These are phyloP conservation scores for Girardinus metallicus DNA, from an alignment of 2,797 vertebrate species.

Conservation along the genomic window DNA sequence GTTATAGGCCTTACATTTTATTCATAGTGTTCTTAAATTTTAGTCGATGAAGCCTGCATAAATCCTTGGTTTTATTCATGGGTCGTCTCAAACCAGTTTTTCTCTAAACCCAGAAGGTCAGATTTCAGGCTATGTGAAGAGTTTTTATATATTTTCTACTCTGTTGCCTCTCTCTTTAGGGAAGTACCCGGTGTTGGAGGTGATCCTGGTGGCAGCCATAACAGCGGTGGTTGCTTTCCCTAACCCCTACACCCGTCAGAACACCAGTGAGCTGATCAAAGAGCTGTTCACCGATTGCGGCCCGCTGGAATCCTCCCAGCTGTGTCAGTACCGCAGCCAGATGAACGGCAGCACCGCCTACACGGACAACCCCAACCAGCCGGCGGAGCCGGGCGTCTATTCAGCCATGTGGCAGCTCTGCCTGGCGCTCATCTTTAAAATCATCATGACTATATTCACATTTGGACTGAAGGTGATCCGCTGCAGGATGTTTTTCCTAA, in stretches of 20 bases:
- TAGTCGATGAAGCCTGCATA: too few relatives aligned
- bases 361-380: slow-evolving; percentile 88
- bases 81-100: not conserved
- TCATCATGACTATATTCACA: slow-evolving; percentile 99
- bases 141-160: not conserved
- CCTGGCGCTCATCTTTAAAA: slow-evolving; percentile 97
- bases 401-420: slow-evolving; percentile 98
- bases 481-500: rapidly evolving
- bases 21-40: too few relatives aligned
- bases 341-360: slow-evolving; percentile 94
- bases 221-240: slow-evolving; percentile 97
- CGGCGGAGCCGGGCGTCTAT: slow-evolving; percentile 92
- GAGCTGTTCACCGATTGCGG: slow-evolving; percentile 98
- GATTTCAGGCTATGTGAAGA: not conserved
- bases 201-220: slow-evolving; percentile 94
- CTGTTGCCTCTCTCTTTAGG: slow-evolving; percentile 48
- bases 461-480: slow-evolving; percentile 94
- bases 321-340: slow-evolving; percentile 96
- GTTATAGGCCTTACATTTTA: too few relatives aligned
- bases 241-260: slow-evolving; percentile 96
- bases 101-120: not conserved
- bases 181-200: slow-evolving; percentile 96
- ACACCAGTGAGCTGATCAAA: slow-evolving; percentile 98
- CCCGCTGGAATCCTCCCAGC: slow-evolving; percentile 93
- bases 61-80: not conserved